phyloP scores from a whole-genome alignment of 53 echinoderm and acorn worm genomes.

The Antedon mediterranea region DNA sequence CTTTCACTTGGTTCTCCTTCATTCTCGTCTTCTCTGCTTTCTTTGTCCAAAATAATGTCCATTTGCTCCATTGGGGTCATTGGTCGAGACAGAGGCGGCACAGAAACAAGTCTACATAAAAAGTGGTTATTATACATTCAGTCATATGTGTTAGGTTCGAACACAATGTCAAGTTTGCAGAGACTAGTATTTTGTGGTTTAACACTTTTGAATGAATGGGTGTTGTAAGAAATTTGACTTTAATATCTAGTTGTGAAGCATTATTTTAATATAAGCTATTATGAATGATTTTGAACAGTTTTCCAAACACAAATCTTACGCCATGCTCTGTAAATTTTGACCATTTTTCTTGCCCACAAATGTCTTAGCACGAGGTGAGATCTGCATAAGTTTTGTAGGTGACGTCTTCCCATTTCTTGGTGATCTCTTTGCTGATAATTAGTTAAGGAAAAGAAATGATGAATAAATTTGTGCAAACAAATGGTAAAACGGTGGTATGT shows the following conservation, averaged over 20 bases:
- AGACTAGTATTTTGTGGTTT: too few relatives aligned
- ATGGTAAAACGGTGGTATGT: too few relatives aligned
- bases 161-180: too few relatives aligned
- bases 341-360: slow-evolving; percentile 48
- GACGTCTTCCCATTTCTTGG: slow-evolving; percentile 53
- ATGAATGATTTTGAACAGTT: too few relatives aligned
- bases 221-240: too few relatives aligned
- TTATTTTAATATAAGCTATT: too few relatives aligned
- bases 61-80: slow-evolving; percentile 92
- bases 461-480: too few relatives aligned
- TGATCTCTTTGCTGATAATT: slow-evolving; percentile 25
- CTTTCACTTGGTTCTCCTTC: slow-evolving; percentile 75
- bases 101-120: background rate
- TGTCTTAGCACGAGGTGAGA: slow-evolving; percentile 53
- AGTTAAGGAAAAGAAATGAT: slow-evolving; percentile 19
- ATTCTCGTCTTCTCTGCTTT: slow-evolving; percentile 43
- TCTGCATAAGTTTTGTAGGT: slow-evolving; percentile 11
- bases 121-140: too few relatives aligned
- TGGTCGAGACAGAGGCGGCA: slow-evolving; percentile 50
- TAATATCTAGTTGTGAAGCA: too few relatives aligned
- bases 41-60: slow-evolving; percentile 40
- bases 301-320: slow-evolving; percentile 15
- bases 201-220: too few relatives aligned
- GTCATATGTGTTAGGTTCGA: too few relatives aligned
- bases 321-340: slow-evolving; percentile 21